A percentile compares a stretch with the other conserved stretches of the same genome.
phyloP scores from a whole-genome alignment of 2,113 vertebrate species.

The Sinocyclocheilus rhinocerous region DNA sequence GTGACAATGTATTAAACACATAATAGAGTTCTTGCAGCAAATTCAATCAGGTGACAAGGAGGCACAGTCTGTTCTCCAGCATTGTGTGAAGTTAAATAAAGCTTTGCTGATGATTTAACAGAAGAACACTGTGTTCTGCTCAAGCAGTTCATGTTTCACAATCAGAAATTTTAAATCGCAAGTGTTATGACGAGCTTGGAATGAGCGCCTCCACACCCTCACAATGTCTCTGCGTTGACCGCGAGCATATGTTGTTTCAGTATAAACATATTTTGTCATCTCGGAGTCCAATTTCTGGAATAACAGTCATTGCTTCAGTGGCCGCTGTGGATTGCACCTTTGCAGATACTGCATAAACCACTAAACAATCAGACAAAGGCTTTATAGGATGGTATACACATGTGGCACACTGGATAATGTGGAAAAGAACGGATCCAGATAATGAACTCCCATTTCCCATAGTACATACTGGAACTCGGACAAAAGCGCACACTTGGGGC shows the following conservation, averaged over 20 bases:
- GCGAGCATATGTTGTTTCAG: conserved; percentile 18
- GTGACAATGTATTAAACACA: conserved; percentile 14
- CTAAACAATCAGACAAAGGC: conserved; percentile 25
- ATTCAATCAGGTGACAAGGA: neutral
- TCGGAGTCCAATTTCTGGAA: neutral
- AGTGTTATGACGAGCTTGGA: neutral
- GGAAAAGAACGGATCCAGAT: conserved; percentile 1
- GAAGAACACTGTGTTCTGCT: neutral
- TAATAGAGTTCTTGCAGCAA: conserved; percentile 15
- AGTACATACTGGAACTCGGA: conserved; percentile 2
- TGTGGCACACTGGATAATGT: neutral
- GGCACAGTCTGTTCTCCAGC: conserved; percentile 14
- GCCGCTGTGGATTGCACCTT: conserved; percentile 3
- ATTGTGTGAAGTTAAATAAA: conserved; percentile 15
- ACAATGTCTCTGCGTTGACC: neutral
- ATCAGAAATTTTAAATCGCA: neutral
- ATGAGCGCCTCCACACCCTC: neutral
- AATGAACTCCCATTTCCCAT: conserved; percentile 37
- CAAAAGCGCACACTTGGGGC: neutral
- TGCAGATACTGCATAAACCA: conserved; percentile 1
- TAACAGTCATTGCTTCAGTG: conserved; percentile 14
- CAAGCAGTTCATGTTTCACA: conserved; percentile 17
- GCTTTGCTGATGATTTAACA: conserved; percentile 3
- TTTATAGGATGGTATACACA: conserved; percentile 23
- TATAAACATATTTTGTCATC: conserved; percentile 31